A percentile compares a stretch with the other conserved stretches of the same genome.
Conservation (phyloP, 2,797 vertebrate genomes). For the Phalanger gymnotis region DNA sequence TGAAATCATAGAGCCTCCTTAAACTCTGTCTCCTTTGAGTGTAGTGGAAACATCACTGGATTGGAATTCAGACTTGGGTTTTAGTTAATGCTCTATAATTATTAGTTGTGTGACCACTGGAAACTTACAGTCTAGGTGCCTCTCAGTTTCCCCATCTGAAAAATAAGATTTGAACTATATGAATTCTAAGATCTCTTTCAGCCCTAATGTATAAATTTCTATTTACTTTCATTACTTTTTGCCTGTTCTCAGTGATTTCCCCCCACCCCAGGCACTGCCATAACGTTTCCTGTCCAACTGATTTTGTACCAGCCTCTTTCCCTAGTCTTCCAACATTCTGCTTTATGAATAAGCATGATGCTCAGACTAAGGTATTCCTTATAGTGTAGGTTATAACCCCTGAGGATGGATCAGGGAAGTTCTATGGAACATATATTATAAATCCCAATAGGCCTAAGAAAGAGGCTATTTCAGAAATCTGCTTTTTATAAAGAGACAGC, state of each 20-base stretch:
- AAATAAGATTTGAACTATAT: constrained; percentile 23
- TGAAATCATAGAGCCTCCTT: neutral
- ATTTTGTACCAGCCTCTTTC: neutral
- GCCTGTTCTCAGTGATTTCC: neutral
- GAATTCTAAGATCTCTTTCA: neutral
- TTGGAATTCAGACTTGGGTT: neutral
- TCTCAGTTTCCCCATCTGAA: neutral
- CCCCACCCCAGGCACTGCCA: neutral
- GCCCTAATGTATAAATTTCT: neutral
- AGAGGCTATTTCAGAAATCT: neutral
- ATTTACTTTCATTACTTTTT: neutral
- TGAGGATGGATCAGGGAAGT: neutral
- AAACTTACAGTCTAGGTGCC: neutral
- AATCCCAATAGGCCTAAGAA: neutral
- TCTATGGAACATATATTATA: neutral
- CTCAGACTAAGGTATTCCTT: neutral
- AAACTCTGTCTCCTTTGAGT: neutral
- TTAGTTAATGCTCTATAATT: constrained; percentile 8
- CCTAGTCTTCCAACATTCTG: neutral
- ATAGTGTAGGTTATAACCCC: neutral
- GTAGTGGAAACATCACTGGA: neutral
- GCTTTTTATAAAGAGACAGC: neutral
- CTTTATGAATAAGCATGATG: neutral
- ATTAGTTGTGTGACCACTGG: constrained; percentile 20
- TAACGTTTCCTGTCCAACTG: neutral